Base-by-base conservation (phyloP, 2,113 vertebrate species). In the Pagrus major region DNA sequence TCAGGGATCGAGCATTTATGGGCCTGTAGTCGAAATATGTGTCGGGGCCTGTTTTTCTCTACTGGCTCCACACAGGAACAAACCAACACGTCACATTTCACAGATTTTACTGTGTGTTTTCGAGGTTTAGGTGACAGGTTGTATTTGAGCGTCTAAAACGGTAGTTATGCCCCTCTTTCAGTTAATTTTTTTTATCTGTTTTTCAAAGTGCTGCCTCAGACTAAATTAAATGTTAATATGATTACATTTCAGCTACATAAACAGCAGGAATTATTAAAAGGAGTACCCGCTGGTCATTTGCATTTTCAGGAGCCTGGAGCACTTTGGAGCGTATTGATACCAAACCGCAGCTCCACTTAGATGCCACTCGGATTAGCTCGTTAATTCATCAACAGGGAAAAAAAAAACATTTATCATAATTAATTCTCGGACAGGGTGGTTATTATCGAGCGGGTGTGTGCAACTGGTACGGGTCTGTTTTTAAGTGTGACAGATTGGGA, bases 331-430 rank as follows among this genome's bases (percentile, higher is more conserved):
- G 21, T 9, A 29, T 20, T 46, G 72, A 68, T 4, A 55, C 21
- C 59, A 81, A 42, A 76, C 92, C 77, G 69, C 79, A 91, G 91
- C 91, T 94, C 93, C 94, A 96, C 95, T 96, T 95, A 95, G 91
- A 95, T 96, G 96, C 96, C 95, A 95, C 94, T 92, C 94, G 94
- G 95, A 97, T 97, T 96, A 96, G 94, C 95, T 96, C 93, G 92
- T 96, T 96, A 96, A 96, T 97, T 97, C 96, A 97, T 96, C 96
- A 97, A 95, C 95, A 96, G 96, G 14, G 12, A 27, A 29, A 49
- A 55, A 29, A 95, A 76, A 68, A 95, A 95, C 94, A 97, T 97
- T 96, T 96, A 96, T 97, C 95, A 95, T 97, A 97, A 97, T 98
- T 96, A 97, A 97, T 96, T 97, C 90, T 95, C 87, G 94, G 94